Conservation (phyloP, 2,888 invertebrate species). For the Tanaodytes sp. region DNA sequence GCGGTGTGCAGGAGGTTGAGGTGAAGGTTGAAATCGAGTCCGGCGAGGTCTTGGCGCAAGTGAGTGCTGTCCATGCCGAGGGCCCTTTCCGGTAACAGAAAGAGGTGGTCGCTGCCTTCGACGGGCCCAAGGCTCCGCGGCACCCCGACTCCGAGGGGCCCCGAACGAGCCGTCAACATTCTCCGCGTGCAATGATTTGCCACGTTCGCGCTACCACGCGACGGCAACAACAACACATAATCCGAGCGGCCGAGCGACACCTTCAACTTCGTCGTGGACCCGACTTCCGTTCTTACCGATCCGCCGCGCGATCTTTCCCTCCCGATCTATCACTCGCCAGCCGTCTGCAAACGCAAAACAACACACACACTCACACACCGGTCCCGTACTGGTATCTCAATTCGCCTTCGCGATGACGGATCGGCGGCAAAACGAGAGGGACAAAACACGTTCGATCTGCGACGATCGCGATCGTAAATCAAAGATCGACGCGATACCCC, state of each 20-base stretch:
- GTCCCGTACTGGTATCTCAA: too few relatives aligned
- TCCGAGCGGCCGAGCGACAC: conserved; percentile 21
- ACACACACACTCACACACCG: too few relatives aligned
- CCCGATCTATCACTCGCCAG: too few relatives aligned
- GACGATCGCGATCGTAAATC: too few relatives aligned
- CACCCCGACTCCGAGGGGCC: conserved; percentile 68
- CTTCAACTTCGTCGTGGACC: conserved; percentile 19
- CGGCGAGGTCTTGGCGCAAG: conserved; percentile 75
- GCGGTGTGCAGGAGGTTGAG: conserved; percentile 75
- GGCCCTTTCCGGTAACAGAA: conserved; percentile 75
- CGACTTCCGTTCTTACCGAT: conserved; percentile 23
- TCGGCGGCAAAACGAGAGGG: too few relatives aligned
- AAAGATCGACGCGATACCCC: too few relatives aligned
- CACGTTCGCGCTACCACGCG: conserved; percentile 38
- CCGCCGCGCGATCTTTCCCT: conserved; percentile 7
- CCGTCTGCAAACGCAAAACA: too few relatives aligned
- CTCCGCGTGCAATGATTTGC: conserved; percentile 44
- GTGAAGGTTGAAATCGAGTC: conserved; percentile 75
- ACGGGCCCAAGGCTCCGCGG: conserved; percentile 72
- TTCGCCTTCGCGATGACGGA: too few relatives aligned
- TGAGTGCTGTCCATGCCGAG: conserved; percentile 75
- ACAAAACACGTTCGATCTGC: too few relatives aligned
- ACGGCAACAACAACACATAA: conserved; percentile 33
- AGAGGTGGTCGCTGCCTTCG: conserved; percentile 76
- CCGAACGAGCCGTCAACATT: conserved; percentile 69